Percentiles rank a stretch among this genome's conserved stretches.
phyloP scores from a whole-genome alignment of 1,140 invertebrate genomes.

The Hylaeus anthracinus region DNA sequence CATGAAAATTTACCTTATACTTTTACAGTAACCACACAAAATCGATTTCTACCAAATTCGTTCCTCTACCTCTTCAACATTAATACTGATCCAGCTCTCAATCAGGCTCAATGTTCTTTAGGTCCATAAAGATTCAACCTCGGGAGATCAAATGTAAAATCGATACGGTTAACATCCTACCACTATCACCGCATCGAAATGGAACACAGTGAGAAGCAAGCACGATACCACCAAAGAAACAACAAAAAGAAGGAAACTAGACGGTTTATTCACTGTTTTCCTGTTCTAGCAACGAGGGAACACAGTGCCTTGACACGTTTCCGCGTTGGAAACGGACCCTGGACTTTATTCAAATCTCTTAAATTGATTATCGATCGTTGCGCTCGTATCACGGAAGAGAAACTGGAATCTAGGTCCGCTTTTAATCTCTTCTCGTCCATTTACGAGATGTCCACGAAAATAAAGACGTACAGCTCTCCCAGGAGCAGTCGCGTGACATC shows the following conservation, averaged over 20 bases:
- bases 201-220: neutral
- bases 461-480: neutral
- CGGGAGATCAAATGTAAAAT: too few species aligned
- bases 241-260: too few species aligned
- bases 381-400: neutral
- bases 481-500: neutral
- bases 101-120: too few species aligned
- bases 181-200: too few species aligned
- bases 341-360: conserved; percentile 4
- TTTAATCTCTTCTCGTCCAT: conserved; percentile 3
- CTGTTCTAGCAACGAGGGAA: neutral
- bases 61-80: too few species aligned
- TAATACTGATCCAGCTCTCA: too few species aligned
- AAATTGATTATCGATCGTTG: conserved; percentile 12
- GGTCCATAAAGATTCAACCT: too few species aligned
- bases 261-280: neutral
- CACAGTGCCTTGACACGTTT: neutral
- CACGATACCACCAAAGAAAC: neutral
- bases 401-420: neutral
- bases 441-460: neutral
- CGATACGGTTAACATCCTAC: too few species aligned
- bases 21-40: too few species aligned
- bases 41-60: too few species aligned
- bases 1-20: too few species aligned
- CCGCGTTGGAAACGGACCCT: neutral